Evolutionary conservation across 2,888 invertebrate species (phyloP).

Genomic region (Leptothorax acervorum): DNA sequence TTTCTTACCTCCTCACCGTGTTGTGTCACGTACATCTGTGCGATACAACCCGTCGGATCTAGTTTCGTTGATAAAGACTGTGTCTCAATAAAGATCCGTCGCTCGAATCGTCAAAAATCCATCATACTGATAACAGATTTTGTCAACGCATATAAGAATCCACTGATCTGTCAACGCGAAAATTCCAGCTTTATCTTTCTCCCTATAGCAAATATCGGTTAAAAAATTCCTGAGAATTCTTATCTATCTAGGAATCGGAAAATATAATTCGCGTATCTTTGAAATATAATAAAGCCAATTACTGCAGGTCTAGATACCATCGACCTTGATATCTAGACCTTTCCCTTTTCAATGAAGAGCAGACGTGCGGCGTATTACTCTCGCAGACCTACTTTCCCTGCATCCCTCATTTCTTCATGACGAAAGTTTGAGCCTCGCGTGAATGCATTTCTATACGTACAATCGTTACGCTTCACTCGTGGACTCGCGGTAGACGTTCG

Average conservation of each 20-base stretch:
- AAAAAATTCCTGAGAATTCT: neutral
- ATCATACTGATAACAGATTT: neutral
- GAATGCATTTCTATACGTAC: neutral
- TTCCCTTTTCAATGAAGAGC: neutral
- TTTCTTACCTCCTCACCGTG: constrained; percentile 15
- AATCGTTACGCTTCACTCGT: constrained; percentile 40
- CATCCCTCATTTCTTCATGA: neutral
- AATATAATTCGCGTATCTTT: neutral
- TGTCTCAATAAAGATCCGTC: neutral
- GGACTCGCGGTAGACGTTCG: neutral
- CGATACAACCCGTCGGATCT: neutral
- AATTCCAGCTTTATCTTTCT: too few species aligned
- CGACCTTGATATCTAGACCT: neutral
- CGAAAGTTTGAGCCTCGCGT: constrained; percentile 3
- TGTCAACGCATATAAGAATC: neutral
- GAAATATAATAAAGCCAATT: neutral
- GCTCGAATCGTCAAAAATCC: neutral
- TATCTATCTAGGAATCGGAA: neutral
- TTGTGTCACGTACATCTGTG: constrained; percentile 39
- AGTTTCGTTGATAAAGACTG: neutral
- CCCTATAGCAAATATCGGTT: neutral
- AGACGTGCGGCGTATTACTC: neutral
- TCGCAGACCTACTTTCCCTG: neutral
- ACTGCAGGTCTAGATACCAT: neutral
- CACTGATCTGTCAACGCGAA: neutral